A percentile compares a stretch with the other conserved stretches of the same genome.
phyloP scores from a whole-genome alignment of 1,140 invertebrate genomes.

The Trachymyrmex cornetzi region DNA sequence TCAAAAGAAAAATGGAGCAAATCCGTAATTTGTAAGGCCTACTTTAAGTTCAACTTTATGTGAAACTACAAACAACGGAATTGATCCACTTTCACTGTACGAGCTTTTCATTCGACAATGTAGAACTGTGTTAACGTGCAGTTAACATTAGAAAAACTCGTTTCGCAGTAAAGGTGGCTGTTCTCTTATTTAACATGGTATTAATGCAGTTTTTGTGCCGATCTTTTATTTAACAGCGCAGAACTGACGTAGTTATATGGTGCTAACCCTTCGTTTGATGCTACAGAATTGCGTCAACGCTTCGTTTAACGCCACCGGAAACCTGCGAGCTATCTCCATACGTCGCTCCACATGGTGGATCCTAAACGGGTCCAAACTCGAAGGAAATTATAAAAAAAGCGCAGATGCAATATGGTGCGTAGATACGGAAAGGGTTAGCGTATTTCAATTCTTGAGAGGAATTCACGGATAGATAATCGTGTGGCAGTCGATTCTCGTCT shows the following conservation, averaged over 20 bases:
- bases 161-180: neutral
- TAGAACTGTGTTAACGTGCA: conserved; percentile 6
- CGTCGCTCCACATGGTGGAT: neutral
- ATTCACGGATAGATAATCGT: conserved; percentile 44
- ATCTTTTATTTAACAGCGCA: neutral
- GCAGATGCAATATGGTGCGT: conserved; percentile 14
- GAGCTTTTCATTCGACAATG: neutral
- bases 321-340: neutral
- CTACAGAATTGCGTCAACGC: neutral
- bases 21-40: neutral
- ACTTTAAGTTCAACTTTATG: neutral
- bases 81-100: neutral
- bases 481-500: conserved; percentile 52
- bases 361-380: neutral
- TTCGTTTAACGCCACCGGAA: conserved; percentile 1
- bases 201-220: neutral
- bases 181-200: neutral
- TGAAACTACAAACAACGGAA: neutral
- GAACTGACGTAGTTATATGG: neutral
- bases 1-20: neutral
- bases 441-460: conserved; percentile 57
- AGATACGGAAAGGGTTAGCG: conserved; percentile 59
- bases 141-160: conserved; percentile 3
- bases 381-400: conserved; percentile 42
- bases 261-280: neutral